Percentiles rank a stretch among this genome's conserved stretches.
Evolutionary conservation across 2,113 vertebrate genomes (phyloP).

Genomic region (Ophthalmotilapia sp.): DNA sequence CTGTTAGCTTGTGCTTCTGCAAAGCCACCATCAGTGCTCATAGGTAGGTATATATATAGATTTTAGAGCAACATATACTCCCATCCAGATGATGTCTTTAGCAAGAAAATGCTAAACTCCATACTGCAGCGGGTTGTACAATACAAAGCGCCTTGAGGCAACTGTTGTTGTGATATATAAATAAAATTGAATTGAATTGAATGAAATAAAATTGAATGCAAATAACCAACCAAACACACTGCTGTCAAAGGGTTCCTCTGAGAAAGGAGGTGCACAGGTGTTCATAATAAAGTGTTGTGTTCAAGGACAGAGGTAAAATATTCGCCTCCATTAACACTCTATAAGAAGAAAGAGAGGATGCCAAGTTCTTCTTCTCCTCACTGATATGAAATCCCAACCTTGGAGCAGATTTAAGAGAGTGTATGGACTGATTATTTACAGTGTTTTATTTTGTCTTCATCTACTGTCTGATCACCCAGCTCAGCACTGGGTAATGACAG

Average conservation of each 20-base stretch:
- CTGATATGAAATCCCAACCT: not conserved
- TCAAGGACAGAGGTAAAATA: not conserved
- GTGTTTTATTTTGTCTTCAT: not conserved
- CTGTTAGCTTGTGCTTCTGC: not conserved
- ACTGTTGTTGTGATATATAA: not conserved
- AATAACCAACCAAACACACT: not conserved
- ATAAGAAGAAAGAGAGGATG: not conserved
- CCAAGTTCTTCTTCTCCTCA: not conserved
- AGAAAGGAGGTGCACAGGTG: not conserved
- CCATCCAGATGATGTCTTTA: not conserved
- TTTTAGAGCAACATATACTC: not conserved
- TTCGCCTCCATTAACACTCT: not conserved
- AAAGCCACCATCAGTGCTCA: not conserved
- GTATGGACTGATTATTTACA: not conserved
- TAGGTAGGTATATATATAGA: not conserved
- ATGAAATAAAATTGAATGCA: not conserved
- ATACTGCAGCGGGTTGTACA: not conserved
- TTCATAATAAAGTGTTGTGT: not conserved
- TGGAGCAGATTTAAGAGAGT: too few species aligned
- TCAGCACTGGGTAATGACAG: not conserved
- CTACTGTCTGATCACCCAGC: not conserved
- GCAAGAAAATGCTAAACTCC: not conserved
- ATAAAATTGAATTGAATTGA: not conserved
- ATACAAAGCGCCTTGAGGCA: not conserved
- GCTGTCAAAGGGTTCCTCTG: not conserved